Percentiles rank a stretch among this genome's conserved stretches.
These are phyloP conservation scores for Drosophila dives DNA, from an alignment of 2,888 invertebrate genomes.

Conservation along the genomic window DNA sequence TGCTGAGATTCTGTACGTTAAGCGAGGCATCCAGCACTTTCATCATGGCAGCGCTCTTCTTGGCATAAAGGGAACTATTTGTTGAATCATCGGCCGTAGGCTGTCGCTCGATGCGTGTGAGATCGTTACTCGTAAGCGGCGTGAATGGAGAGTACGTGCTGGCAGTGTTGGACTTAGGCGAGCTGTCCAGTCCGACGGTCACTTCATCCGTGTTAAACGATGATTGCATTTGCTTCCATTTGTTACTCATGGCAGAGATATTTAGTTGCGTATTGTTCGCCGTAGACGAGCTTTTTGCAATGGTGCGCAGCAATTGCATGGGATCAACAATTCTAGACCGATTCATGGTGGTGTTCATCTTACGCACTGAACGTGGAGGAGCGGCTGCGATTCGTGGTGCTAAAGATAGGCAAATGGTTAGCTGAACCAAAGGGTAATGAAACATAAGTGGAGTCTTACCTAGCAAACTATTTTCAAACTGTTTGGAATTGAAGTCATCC, in stretches of 20 bases:
- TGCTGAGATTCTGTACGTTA: constrained; percentile 81
- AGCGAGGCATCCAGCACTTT: constrained; percentile 80
- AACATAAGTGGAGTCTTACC: constrained; percentile 25
- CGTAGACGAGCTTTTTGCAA: constrained; percentile 65
- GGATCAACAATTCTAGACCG: constrained; percentile 82
- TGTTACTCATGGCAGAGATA: constrained; percentile 68
- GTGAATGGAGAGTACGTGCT: constrained; percentile 58
- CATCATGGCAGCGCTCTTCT: constrained; percentile 73
- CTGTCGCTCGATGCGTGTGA: constrained; percentile 71
- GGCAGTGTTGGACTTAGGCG: constrained; percentile 25
- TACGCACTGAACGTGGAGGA: constrained; percentile 65
- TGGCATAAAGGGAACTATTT: constrained; percentile 51
- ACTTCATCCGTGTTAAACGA: constrained; percentile 67
- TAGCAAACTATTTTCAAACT: constrained; percentile 59
- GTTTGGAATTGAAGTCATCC: constrained; percentile 71
- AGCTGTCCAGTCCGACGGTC: constrained; percentile 2
- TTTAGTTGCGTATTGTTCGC: constrained; percentile 38
- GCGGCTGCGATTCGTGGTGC: constrained; percentile 58
- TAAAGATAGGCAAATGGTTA: constrained; percentile 15
- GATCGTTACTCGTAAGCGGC: constrained; percentile 71
- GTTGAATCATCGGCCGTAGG: constrained; percentile 25
- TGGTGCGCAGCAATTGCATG: constrained; percentile 76
- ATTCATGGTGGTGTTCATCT: constrained; percentile 63
- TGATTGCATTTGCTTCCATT: constrained; percentile 80
- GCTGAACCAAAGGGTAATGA: neutral